Conservation (phyloP, 1,140 invertebrate genomes). For the Uloborus diversus region DNA sequence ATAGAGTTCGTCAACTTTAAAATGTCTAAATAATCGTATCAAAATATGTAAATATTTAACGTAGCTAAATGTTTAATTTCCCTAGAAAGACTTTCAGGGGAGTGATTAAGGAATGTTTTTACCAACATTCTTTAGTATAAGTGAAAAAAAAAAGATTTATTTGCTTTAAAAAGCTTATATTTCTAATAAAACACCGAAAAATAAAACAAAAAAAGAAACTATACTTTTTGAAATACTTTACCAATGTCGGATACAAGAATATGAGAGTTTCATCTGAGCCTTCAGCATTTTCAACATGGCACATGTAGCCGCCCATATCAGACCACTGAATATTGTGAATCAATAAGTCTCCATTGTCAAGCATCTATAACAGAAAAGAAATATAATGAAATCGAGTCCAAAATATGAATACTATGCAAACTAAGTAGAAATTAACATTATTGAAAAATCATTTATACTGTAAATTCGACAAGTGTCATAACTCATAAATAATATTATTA, state of each 20-base stretch:
- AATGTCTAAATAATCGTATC: no score
- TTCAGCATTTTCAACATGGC: constrained; percentile 74
- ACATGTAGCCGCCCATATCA: constrained; percentile 83
- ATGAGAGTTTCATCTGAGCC: constrained; percentile 74
- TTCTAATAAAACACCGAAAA: no score
- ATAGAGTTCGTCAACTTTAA: no score
- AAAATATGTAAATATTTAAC: no score
- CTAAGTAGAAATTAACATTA: background rate
- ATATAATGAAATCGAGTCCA: background rate
- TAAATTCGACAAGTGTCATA: background rate
- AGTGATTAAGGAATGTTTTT: no score
- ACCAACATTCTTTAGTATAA: no score
- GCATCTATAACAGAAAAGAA: constrained; percentile 66
- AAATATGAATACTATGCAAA: background rate
- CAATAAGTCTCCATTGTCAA: constrained; percentile 78
- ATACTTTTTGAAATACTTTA: constrained; percentile 64
- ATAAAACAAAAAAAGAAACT: no score
- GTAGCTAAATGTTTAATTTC: no score
- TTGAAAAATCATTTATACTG: background rate
- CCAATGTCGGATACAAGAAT: constrained; percentile 80
- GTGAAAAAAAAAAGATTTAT: no score
- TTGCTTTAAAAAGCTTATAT: no score
- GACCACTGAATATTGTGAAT: constrained; percentile 76
- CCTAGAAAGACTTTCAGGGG: no score
- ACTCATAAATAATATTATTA: no score